Evolutionary conservation across 2,888 invertebrate genomes (phyloP), one percentile per base, ranked within the genome.

Genomic region (Macrophya alboannulata): DNA sequence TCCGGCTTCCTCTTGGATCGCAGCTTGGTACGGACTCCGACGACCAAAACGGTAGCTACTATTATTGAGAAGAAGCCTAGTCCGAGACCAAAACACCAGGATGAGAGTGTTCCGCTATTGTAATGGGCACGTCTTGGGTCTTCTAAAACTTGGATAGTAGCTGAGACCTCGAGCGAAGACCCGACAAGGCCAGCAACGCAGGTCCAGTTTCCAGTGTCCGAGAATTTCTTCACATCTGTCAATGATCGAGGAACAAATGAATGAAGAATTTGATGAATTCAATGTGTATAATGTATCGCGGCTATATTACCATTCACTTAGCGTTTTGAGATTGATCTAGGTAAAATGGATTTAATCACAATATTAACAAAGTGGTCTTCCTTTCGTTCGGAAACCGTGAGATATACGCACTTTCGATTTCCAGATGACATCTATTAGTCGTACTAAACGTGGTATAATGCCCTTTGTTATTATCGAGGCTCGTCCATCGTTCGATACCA

Each of bases 201-300:
- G 9, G 87, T 91, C 90, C 91, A 92, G 55, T 85, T 84, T 81
- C 91, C 90, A 68, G 89, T 65, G 85, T 90, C 89, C 17, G 88
- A 85, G 2, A 79, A 43, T 85, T 84, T 84, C 81, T 85, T 82
- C 10, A 43, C n/a, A 62, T 40, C 81, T 81, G 59, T 43, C 25
- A 62, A 81, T 37, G 6, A n/a, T n/a, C 25, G 10, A 31, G 37
- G 8, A 74, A 74, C 45, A 45, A 74, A 25, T 74, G 10, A 74
- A 43, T 21, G 0, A 74, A 25, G 10, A n/a, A 45, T 43, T 21
- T 25, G 25, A 68, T 68, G 6, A 37, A 25, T 68, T 3, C 9
- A 68, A 31, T 10, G 9, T 12, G 15, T 10, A n/a, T n/a, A 45
- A 74, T 74, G 1, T 12, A 37, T 21, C n/a, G 43, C 31, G 84